Conservation (phyloP, 2,888 invertebrate genomes). For the Zelleria hepariella region DNA sequence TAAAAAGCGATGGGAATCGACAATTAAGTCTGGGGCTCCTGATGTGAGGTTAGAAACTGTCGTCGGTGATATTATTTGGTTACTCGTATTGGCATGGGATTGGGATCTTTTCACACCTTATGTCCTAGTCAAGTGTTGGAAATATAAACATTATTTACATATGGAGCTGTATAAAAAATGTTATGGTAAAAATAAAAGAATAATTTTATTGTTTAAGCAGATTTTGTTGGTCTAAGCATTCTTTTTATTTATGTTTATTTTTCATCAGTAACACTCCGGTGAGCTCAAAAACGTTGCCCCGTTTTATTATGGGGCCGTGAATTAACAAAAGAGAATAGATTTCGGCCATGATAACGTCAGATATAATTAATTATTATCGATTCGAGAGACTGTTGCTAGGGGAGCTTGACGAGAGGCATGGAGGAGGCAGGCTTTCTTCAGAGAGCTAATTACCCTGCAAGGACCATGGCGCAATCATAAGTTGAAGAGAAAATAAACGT, state of each 20-base stretch:
- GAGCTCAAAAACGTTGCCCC: constrained; percentile 59
- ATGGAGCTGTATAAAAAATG: no score
- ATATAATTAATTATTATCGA: constrained; percentile 82
- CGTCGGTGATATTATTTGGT: no score
- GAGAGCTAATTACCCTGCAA: constrained; percentile 62
- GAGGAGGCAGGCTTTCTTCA: constrained; percentile 34
- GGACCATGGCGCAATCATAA: constrained; percentile 17
- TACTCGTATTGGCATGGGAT: no score
- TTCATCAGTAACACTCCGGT: constrained; percentile 65
- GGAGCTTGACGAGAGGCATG: constrained; percentile 38
- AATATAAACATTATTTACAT: no score
- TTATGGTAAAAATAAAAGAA: no score
- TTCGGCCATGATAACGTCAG: constrained; percentile 78
- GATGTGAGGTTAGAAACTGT: neutral
- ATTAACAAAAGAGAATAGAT: constrained; percentile 78
- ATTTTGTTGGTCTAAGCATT: constrained; percentile 44
- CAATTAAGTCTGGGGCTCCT: neutral
- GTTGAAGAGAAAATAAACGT: neutral
- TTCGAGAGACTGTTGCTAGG: constrained; percentile 59
- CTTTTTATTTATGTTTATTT: constrained; percentile 60
- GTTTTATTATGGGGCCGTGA: constrained; percentile 75
- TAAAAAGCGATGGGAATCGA: neutral
- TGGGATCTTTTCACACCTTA: no score
- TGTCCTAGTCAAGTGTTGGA: no score
- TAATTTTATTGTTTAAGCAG: no score